Evolutionary conservation across 2,888 invertebrate genomes (phyloP), one percentile per base, ranked within the genome.

Genomic region (Lithophane semibrunnea): DNA sequence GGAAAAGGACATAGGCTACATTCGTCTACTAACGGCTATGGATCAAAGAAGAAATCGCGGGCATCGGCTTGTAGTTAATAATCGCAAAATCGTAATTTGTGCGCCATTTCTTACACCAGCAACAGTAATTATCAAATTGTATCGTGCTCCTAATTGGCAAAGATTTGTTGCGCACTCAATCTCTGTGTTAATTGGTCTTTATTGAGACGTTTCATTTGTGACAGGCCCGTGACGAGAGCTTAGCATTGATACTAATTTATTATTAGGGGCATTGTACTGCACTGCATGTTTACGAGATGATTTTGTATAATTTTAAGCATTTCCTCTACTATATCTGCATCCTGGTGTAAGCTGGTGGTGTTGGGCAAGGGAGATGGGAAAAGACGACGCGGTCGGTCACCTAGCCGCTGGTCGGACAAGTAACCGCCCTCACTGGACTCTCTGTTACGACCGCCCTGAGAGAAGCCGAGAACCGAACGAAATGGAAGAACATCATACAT

Each of bases 121-220:
- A 58, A 76, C 52, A n/a, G 44, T 63, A 82, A 82, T 76, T 66
- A 88, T 82, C 56, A 84, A 90, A 91, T 86, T 84, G 88, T 83
- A 78, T 66, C 80, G 67, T 86, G 91, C 68, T 85, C 91, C 73
- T 89, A 92, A 92, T 90, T 89, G 88, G 85, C 85, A 81, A 84
- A 88, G 92, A 91, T 92, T 90, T 90, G 91, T 89, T 90, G 58
- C 80, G 81, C 71, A 79, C 78, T 79, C 85, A 81, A 80, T 80
- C 77, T 78, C n/a, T 1, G 42, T 60, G 75, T 66, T 85, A 85
- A 89, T 88, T 88, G 74, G 70, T 73, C 73, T 82, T 77, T 61
- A 89, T 85, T 83, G 71, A 86, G 75, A 82, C 75, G 67, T 79
- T 69, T 69, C 77, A 21, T 56, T 56, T 79, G 58, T 52, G 75